Evolutionary conservation across 2,888 invertebrate species (phyloP), one percentile per base, ranked within the genome.

Genomic region (Drosophila dives): DNA sequence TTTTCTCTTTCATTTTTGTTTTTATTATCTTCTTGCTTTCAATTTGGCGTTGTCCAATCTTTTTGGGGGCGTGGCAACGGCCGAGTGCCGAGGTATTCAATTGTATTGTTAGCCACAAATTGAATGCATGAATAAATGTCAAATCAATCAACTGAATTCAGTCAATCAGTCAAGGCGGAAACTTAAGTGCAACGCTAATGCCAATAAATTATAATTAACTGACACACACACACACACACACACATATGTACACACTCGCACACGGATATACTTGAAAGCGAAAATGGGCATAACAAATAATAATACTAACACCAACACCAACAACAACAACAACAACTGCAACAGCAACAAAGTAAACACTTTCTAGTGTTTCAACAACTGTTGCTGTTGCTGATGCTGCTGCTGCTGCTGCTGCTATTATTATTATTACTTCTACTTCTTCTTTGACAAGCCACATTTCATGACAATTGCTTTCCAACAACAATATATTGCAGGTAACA

Each of bases 201-300:
- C 58, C 86, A 84, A 89, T 89, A 86, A 89, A 89, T 77, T 77
- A 87, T 75, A 83, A 80, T 80, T 83, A 89, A 64, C 77, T 65
- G 58, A 50, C 59, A 64, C 56, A 59, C 42, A 34, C 36, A 68
- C n/a, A 65, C 23, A 36, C 26, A 62, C 51, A 55, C 26, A 48
- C 17, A 48, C 48, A 42, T 3, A 17, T 38, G 17, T 38, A 17
- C 17, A 38, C 17, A 38, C 34, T 34, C 38, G 38, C 17, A 38
- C 17, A 48, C 23, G 36, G 60, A 75, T 68, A 78, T 58, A 50
- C 20, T 50, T 71, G 78, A 79, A 79, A 81, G 81, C 82, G 81
- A 81, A 81, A 81, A 73, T 59, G 64, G 64, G 65, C 69, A 65
- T 74, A 74, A 62, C 61, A 64, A 75, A 79, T 51, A 64, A 65